Conservation (phyloP, 2,888 invertebrate species). For the Sturmia bella region DNA sequence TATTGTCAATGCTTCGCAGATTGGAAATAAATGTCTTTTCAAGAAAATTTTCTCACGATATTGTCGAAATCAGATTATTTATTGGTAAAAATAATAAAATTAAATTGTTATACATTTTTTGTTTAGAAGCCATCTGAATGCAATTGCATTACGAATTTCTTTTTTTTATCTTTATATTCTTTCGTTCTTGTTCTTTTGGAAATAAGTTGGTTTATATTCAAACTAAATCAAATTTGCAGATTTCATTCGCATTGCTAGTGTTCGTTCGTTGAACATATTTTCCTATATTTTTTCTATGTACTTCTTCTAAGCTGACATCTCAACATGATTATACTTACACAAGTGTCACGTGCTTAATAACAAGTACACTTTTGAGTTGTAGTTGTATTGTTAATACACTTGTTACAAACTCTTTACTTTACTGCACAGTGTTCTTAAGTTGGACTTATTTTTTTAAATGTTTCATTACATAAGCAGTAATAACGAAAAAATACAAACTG, state of each 20-base stretch:
- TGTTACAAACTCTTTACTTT: conserved; percentile 16
- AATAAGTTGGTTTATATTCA: conserved; percentile 57
- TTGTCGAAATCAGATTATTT: conserved; percentile 24
- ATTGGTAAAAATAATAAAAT: conserved; percentile 28
- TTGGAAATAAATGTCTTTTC: conserved; percentile 45
- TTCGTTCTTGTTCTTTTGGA: conserved; percentile 25
- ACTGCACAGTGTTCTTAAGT: conserved; percentile 43
- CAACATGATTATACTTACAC: conserved; percentile 65
- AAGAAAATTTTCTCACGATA: conserved; percentile 28
- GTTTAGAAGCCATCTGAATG: conserved; percentile 29
- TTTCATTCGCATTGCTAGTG: conserved; percentile 42
- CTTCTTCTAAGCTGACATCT: conserved; percentile 64
- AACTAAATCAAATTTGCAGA: conserved; percentile 65
- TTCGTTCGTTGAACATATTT: conserved; percentile 27
- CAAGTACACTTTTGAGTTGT: conserved; percentile 56
- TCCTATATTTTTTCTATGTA: conserved; percentile 12
- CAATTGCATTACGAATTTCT: conserved; percentile 43
- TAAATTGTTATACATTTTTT: conserved; percentile 34
- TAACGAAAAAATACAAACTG: not conserved
- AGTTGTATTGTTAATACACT: conserved; percentile 51
- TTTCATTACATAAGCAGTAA: not conserved
- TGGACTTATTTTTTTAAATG: not conserved
- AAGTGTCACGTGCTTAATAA: conserved; percentile 70
- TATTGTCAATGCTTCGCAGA: not conserved
- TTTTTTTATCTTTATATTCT: conserved; percentile 3